Conservation (phyloP, 2,888 invertebrate species). For the Galerucella pusilla region DNA sequence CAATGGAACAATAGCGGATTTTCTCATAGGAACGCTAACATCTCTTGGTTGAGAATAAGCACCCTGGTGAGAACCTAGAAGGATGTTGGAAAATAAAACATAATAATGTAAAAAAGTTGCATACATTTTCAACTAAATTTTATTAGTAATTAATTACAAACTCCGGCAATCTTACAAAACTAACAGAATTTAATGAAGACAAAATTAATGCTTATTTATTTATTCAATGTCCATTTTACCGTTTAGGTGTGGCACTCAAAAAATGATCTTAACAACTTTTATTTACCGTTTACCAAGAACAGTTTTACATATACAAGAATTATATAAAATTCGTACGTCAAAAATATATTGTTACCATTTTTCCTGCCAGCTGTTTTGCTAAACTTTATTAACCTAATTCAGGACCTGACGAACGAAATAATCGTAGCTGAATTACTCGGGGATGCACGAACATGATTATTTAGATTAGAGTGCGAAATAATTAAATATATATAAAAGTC, state of each 20-base stretch:
- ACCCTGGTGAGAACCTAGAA: no score
- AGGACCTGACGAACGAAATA: background rate
- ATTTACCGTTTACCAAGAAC: background rate
- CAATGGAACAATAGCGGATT: no score
- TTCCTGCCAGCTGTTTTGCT: background rate
- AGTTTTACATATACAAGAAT: conserved; percentile 1
- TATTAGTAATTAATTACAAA: background rate
- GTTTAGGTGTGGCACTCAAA: conserved; percentile 2
- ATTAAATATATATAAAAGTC: no score
- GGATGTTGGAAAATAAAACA: background rate
- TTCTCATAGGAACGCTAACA: no score
- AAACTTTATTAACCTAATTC: background rate
- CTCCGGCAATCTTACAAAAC: background rate
- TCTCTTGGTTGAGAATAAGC: no score
- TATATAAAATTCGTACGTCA: background rate
- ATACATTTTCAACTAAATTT: background rate
- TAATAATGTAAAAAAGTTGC: background rate
- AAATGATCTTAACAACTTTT: no score
- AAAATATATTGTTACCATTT: background rate
- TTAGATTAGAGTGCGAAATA: no score
- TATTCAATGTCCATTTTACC: background rate
- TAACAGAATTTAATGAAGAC: background rate
- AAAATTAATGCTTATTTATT: background rate
- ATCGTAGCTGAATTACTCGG: background rate
- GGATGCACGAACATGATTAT: background rate